A percentile compares a stretch with the other conserved stretches of the same genome.
Evolutionary conservation across 2,888 invertebrate species (phyloP).

Genomic region (Saturnia pavonia): DNA sequence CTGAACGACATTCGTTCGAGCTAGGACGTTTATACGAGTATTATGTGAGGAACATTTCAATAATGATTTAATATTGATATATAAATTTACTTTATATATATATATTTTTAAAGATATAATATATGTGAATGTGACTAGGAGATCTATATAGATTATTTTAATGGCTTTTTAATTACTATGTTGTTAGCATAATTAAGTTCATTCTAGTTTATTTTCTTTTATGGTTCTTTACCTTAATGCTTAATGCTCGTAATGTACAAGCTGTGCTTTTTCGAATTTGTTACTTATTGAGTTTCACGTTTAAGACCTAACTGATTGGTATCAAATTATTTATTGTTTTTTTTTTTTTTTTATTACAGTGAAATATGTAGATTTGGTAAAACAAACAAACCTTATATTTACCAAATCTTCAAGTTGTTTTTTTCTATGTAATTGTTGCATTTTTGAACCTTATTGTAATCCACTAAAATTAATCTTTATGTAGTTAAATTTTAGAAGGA

Average conservation of each 20-base stretch:
- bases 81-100: background rate
- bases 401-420: too few species aligned
- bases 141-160: background rate
- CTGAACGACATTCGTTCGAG: constrained; percentile 11
- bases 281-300: too few species aligned
- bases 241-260: background rate
- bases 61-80: background rate
- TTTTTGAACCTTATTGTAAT: too few species aligned
- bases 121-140: background rate
- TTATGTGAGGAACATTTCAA: background rate
- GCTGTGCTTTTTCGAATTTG: too few species aligned
- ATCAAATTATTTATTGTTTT: too few species aligned
- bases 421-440: too few species aligned
- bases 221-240: too few species aligned
- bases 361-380: too few species aligned
- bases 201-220: background rate
- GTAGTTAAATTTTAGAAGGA: too few species aligned
- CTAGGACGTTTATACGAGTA: background rate
- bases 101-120: background rate
- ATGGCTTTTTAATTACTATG: background rate
- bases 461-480: background rate
- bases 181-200: background rate
- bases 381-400: too few species aligned
- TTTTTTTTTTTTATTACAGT: too few species aligned
- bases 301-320: too few species aligned